Conservation (phyloP, 2,888 invertebrate genomes). For the Meghimatium bilineatum region DNA sequence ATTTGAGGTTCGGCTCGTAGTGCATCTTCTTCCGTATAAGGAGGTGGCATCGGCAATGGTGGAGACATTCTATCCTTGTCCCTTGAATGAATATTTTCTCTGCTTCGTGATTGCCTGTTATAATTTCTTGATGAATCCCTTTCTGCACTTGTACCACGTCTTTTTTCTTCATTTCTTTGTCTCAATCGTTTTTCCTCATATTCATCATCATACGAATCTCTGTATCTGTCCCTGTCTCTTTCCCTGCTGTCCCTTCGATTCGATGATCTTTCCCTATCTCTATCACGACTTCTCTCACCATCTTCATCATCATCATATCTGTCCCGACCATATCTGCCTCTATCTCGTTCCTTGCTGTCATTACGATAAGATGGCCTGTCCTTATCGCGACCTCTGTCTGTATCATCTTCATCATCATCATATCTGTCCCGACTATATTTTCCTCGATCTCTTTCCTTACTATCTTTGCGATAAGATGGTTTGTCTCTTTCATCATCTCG, state of each 20-base stretch:
- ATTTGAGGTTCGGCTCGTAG: neutral
- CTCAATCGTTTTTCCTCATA: neutral
- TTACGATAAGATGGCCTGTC: neutral
- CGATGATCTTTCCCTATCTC: neutral
- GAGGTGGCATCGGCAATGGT: conserved; percentile 39
- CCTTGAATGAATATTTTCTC: neutral
- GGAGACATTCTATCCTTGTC: conserved; percentile 1
- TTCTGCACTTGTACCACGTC: conserved; percentile 22
- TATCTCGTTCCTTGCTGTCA: conserved; percentile 3
- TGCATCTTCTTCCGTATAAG: conserved; percentile 27
- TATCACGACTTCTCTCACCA: neutral
- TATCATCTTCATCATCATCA: conserved; percentile 1
- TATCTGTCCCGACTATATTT: neutral
- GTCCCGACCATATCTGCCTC: neutral
- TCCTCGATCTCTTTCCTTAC: neutral
- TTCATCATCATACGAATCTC: conserved; percentile 15
- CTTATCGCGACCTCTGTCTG: neutral
- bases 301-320: neutral
- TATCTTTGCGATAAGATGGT: neutral
- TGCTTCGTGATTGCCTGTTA: conserved; percentile 1
- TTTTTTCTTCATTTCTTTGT: neutral
- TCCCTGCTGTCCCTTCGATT: neutral
- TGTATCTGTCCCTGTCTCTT: conserved; percentile 6
- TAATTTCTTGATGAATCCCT: conserved; percentile 8
- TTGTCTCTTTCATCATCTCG: neutral